Conservation (phyloP, 1,140 invertebrate genomes). For the Drosophila nannoptera region DNA sequence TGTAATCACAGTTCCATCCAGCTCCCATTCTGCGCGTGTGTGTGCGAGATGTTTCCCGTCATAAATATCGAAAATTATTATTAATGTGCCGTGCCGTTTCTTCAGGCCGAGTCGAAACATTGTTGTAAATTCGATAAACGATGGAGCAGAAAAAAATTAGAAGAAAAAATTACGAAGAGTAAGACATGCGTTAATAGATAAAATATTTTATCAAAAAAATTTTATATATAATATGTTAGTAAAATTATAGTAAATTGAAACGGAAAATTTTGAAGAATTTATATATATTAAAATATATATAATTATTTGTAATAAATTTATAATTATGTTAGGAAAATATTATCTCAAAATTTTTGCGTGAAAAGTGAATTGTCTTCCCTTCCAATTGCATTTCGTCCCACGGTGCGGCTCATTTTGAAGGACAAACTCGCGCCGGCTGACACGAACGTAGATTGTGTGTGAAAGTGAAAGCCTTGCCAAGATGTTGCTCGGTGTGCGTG, state of each 20-base stretch:
- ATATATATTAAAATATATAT: too few species aligned
- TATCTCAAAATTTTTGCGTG: too few species aligned
- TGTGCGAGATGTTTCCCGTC: constrained; percentile 67
- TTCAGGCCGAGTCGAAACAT: constrained; percentile 28
- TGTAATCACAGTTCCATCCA: constrained; percentile 76
- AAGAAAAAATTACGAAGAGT: background rate
- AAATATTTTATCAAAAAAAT: background rate
- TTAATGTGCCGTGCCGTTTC: constrained; percentile 60
- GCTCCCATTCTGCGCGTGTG: constrained; percentile 47
- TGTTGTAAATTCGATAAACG: constrained; percentile 45
- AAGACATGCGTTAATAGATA: background rate
- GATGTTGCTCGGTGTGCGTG: constrained; percentile 22
- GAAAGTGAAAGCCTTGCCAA: constrained; percentile 73
- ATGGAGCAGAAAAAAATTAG: background rate
- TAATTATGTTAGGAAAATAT: too few species aligned
- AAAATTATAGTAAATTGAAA: too few species aligned
- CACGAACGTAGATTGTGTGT: constrained; percentile 45
- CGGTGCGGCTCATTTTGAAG: constrained; percentile 47
- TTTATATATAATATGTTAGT: background rate
- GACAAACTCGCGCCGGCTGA: constrained; percentile 41
- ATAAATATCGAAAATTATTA: constrained; percentile 77
- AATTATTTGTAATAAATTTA: too few species aligned
- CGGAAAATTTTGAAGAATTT: too few species aligned
- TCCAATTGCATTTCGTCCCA: constrained; percentile 25
- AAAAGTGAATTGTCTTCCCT: background rate